Evolutionary conservation across 2,888 invertebrate species (phyloP).

Genomic region (Drosophila imparisetae): DNA sequence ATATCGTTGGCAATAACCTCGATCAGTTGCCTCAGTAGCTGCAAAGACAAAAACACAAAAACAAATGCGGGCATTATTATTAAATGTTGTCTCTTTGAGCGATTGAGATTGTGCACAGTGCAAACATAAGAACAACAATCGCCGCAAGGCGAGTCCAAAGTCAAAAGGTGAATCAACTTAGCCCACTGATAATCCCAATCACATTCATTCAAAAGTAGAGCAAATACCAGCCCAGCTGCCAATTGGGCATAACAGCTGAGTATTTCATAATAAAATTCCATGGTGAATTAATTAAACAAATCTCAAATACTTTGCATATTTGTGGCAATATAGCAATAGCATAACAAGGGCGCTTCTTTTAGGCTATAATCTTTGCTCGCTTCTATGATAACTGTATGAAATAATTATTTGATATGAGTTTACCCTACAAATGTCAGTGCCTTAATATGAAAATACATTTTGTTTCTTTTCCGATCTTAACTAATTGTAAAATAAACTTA

Average conservation of each 20-base stretch:
- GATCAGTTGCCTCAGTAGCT: constrained; percentile 54
- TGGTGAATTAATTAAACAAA: constrained; percentile 26
- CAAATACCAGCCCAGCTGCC: constrained; percentile 35
- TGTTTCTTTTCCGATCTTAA: not conserved
- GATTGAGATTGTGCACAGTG: constrained; percentile 29
- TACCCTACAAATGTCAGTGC: not conserved
- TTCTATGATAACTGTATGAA: not conserved
- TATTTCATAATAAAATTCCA: constrained; percentile 6
- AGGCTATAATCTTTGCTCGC: not conserved
- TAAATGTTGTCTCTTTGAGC: constrained; percentile 47
- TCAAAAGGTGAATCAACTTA: constrained; percentile 75
- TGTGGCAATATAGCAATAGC: constrained; percentile 29
- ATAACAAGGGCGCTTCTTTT: constrained; percentile 14
- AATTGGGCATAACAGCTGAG: constrained; percentile 4
- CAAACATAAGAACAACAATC: constrained; percentile 5
- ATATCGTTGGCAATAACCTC: constrained; percentile 47
- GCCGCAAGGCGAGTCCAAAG: constrained; percentile 56
- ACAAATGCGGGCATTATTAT: constrained; percentile 1
- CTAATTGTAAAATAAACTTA: not conserved
- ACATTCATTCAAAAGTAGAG: constrained; percentile 53
- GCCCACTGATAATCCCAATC: constrained; percentile 60
- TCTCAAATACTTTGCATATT: constrained; percentile 50
- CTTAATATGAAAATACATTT: not conserved
- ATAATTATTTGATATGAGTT: accelerated
- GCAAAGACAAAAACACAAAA: constrained; percentile 38